Conservation (phyloP, 2,113 vertebrate species). For the Etia nguti region DNA sequence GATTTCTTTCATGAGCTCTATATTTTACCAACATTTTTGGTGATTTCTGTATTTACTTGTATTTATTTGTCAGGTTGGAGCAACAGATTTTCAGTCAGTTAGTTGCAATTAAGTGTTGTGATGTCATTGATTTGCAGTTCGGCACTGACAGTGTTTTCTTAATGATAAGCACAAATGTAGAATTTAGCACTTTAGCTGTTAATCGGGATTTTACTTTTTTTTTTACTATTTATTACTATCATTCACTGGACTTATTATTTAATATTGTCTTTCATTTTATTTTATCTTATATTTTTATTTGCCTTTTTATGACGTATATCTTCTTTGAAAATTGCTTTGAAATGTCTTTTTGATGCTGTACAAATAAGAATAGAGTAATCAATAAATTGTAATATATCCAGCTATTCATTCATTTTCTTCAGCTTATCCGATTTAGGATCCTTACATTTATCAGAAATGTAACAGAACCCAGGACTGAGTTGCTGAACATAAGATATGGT, state of each 20-base stretch:
- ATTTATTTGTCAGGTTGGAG: neutral
- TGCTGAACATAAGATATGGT: neutral
- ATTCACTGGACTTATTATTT: neutral
- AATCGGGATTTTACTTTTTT: neutral
- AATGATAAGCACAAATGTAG: neutral
- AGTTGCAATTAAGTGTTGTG: neutral
- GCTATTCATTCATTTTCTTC: neutral
- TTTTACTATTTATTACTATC: neutral
- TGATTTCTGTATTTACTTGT: neutral
- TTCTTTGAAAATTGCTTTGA: no score
- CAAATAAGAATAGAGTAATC: neutral
- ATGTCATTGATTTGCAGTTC: neutral
- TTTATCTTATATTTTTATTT: neutral
- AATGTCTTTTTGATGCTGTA: neutral
- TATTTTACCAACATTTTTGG: neutral
- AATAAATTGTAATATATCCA: neutral
- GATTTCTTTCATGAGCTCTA: neutral
- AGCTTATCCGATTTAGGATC: neutral
- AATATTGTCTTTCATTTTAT: neutral
- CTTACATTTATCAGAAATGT: neutral
- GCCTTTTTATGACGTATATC: neutral
- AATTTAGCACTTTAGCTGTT: neutral
- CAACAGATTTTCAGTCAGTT: neutral
- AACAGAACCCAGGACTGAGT: neutral
- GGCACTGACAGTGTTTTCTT: neutral